Evolutionary conservation across 1,140 invertebrate genomes (phyloP), one percentile per base, ranked within the genome.

Genomic region (Episyrphus balteatus): DNA sequence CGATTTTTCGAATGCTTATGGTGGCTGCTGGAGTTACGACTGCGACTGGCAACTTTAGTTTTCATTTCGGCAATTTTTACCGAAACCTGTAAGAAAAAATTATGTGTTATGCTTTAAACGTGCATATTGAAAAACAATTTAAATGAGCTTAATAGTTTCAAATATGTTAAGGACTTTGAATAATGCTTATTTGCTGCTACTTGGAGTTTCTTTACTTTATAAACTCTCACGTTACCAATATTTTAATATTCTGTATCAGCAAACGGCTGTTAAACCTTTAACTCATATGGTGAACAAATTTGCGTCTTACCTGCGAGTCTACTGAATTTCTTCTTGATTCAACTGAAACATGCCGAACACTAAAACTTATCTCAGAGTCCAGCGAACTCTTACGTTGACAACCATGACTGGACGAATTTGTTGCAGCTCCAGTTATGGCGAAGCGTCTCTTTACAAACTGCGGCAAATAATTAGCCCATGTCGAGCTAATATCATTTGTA

Each of bases 401-500:
- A 55, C 73, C 50, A 59, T 75, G 49, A 62, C 75, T 61, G 57
- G 79, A 80, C 10, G 73, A 72, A 18, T 78, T 79, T 39, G 76
- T 73, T 51, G 72, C 70, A 53, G 76, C 72, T 52, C 76, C 72
- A 15, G 82, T 76, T 1, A 91, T 59, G 2, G 87, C 91, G 49
- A 85, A 86, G 57, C 90, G 74, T 15, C 92, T 72, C 26, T 80
- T 81, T 0, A 95, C 80, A 52, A 94, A 78, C 55, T 90, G 84
- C 0, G 89, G 90, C 38, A 95, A 73, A 49, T 88, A 89, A 33
- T 83, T 84, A 38, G 85, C 87, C 88, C 88, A 94, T 0, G 87
- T 86, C 6, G 89, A 89, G 47, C 85, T 75, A 7, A 86, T 75
- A 42, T 83, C 81, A 53, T 80, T 78, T 18, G 84, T 88, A 15